These are phyloP conservation scores for Zaprionus bogoriensis DNA, from an alignment of 2,888 invertebrate genomes.

Conservation along the genomic window DNA sequence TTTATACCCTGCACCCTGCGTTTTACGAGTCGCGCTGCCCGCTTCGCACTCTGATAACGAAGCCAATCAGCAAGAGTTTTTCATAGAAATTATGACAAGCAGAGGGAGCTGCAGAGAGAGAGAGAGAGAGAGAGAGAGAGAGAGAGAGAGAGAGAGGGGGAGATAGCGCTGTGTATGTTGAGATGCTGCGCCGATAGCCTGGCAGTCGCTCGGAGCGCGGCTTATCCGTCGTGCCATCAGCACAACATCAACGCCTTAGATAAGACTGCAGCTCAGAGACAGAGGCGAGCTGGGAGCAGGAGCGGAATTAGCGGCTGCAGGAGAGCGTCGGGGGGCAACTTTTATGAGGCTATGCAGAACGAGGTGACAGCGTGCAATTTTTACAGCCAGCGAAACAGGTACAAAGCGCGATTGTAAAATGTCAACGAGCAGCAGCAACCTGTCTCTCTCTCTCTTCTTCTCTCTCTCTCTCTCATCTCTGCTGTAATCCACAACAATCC, in stretches of 20 bases:
- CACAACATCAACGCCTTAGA: slow-evolving; percentile 72
- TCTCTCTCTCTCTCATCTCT: slow-evolving; percentile 1
- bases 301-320: not conserved
- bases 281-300: slow-evolving; percentile 15
- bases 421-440: slow-evolving; percentile 45
- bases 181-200: slow-evolving; percentile 52
- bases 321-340: slow-evolving; percentile 23
- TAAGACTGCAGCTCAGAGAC: no score
- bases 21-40: slow-evolving; percentile 15
- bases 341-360: slow-evolving; percentile 66
- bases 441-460: not conserved
- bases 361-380: slow-evolving; percentile 66
- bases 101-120: not conserved
- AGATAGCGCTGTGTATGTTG: slow-evolving; percentile 4
- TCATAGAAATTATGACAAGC: slow-evolving; percentile 75
- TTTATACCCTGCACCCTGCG: slow-evolving; percentile 1
- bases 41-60: slow-evolving; percentile 53
- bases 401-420: slow-evolving; percentile 59
- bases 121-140: not conserved
- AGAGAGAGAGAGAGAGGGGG: not conserved
- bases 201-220: slow-evolving; percentile 16
- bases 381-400: slow-evolving; percentile 57
- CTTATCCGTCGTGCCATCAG: slow-evolving; percentile 69
- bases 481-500: slow-evolving; percentile 56
- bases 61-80: slow-evolving; percentile 52